Evolutionary conservation across 2,113 vertebrate species (phyloP).

Genomic region (Clarias batrachus): DNA sequence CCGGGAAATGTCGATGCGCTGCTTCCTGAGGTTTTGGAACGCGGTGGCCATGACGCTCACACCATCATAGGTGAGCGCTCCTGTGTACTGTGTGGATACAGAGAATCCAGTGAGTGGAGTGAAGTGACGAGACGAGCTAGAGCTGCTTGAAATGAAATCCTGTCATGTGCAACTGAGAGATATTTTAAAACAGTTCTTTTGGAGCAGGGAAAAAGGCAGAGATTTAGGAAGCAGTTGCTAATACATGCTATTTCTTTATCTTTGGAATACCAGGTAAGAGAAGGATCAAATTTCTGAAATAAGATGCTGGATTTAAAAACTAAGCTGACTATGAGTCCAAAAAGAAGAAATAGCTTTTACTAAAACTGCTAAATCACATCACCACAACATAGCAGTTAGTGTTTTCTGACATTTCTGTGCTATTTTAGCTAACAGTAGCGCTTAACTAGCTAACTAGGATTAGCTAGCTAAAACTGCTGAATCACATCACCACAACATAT

Average conservation of each 20-base stretch:
- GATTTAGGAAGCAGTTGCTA: not conserved
- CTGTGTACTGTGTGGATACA: slow-evolving; percentile 82
- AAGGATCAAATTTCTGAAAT: not conserved
- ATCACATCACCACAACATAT: not conserved
- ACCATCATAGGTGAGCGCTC: slow-evolving; percentile 92
- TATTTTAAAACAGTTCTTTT: not conserved
- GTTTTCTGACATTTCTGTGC: not conserved
- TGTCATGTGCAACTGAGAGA: not conserved
- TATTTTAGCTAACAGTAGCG: not conserved
- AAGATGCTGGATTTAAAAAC: not conserved
- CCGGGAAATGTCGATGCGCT: slow-evolving; percentile 94
- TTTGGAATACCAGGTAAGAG: not conserved
- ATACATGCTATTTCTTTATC: not conserved
- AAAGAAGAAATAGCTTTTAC: not conserved
- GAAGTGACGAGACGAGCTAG: not conserved
- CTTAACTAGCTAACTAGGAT: not conserved
- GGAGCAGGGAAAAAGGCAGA: not conserved
- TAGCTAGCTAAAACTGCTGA: not conserved
- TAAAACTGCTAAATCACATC: not conserved
- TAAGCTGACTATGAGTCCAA: not conserved
- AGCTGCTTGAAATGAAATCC: not conserved
- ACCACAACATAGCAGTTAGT: not conserved
- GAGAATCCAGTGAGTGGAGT: not conserved
- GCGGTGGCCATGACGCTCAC: slow-evolving; percentile 92
- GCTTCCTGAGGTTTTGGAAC: slow-evolving; percentile 89